Base-by-base conservation (phyloP, 1,140 invertebrate genomes). In the Drosophila lacertosa region DNA sequence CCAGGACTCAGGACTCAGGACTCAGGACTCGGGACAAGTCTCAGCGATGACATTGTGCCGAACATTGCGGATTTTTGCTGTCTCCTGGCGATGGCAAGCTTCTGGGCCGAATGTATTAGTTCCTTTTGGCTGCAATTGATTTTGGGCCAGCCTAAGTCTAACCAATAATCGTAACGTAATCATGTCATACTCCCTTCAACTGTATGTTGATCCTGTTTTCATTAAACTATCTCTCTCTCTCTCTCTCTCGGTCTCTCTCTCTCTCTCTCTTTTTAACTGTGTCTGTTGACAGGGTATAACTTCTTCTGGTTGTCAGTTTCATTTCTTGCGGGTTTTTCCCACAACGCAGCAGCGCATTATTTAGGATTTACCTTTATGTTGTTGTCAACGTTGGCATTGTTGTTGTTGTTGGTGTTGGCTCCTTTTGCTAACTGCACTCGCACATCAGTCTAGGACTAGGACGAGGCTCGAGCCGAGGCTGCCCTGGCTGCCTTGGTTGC, bases 311-410 rank as follows among this genome's bases (percentile, higher is more conserved):
- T 4, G 26, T 4, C 29, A 9, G 9, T 15, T 29, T 13, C 42
- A 35, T 32, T 13, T 16, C 54, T 18, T 29, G 22, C 6, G 13
- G 35, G 15, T 4, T 24, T 40, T 55, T 26, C 80, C 80, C 80
- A 64, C 57, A 70, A 37, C 75, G 33, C 35, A 33, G 51, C 54
- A 70, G 83, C 78, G 82, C 82, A 88, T 88, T 88, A 88, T 88
- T 88, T 81, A 88, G 82, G 82, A 88, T 88, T 88, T 88, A 88
- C 83, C 83, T 88, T 88, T 89, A 83, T 89, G 82, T 89, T 88
- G 83, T 89, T 88, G 82, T 78, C 82, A 74, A 42, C 74, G 57
- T 18, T 37, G 37, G 54, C 68, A 51, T 45, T 24, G 53, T 18
- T 50, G 22, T 11, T 60, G 60, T 35, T 58, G 32, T 18, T 68